Evolutionary conservation across 1,140 invertebrate species (phyloP).

Genomic region (Mamestra configurata): DNA sequence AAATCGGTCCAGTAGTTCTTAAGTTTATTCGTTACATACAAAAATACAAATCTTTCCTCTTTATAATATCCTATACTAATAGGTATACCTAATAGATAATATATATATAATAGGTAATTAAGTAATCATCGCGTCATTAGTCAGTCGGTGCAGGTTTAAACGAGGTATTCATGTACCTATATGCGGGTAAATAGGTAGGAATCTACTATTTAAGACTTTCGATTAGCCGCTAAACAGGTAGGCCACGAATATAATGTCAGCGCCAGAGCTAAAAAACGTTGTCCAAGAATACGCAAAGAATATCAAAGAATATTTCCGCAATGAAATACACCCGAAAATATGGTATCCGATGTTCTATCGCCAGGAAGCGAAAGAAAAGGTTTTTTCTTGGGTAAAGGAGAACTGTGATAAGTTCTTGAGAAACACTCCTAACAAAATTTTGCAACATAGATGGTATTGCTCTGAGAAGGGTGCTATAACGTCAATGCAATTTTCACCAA

Average conservation of each 20-base stretch:
- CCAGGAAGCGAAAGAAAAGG: conserved; percentile 53
- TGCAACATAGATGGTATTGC: conserved; percentile 75
- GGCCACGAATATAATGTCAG: conserved; percentile 65
- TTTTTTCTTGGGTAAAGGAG: conserved; percentile 70
- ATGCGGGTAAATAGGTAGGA: background rate
- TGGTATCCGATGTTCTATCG: conserved; percentile 81
- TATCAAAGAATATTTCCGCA: conserved; percentile 69
- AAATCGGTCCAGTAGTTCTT: too few relatives aligned
- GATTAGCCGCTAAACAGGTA: conserved; percentile 54
- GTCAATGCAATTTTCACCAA: conserved; percentile 70
- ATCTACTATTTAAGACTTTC: background rate
- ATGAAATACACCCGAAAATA: conserved; percentile 63
- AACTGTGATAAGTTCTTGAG: conserved; percentile 73
- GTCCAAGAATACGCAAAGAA: conserved; percentile 64
- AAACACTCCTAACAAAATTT: conserved; percentile 70
- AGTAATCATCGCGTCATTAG: too few relatives aligned
- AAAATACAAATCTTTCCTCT: too few relatives aligned
- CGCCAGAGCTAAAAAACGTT: conserved; percentile 61
- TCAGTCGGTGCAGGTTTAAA: too few relatives aligned
- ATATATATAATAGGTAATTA: too few relatives aligned
- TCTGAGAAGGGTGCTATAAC: conserved; percentile 76
- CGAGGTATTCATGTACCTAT: too few relatives aligned
- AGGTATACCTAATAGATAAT: too few relatives aligned
- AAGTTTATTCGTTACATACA: too few relatives aligned
- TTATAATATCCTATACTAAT: too few relatives aligned